Percentiles rank a stretch among this genome's conserved stretches.
Conservation (phyloP, 2,888 invertebrate genomes). For the Melanostoma scalare region DNA sequence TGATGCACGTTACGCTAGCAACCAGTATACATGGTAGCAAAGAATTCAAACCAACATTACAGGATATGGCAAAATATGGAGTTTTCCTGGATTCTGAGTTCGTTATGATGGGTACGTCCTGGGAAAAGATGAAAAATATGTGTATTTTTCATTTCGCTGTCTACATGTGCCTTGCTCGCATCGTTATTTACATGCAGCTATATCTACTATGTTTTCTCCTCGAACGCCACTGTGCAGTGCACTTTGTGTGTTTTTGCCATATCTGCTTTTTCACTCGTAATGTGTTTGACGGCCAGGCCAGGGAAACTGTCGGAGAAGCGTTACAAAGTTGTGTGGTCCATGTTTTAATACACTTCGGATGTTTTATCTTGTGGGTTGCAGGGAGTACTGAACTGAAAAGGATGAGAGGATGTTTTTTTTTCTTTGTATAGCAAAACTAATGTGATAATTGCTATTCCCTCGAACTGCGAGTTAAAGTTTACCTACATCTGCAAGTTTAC, state of each 20-base stretch:
- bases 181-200: neutral
- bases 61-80: constrained; percentile 67
- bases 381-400: constrained; percentile 51
- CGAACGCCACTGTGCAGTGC: constrained; percentile 28
- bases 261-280: constrained; percentile 40
- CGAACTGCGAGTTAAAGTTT: neutral
- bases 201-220: constrained; percentile 13
- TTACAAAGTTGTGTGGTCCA: constrained; percentile 47
- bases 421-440: constrained; percentile 37
- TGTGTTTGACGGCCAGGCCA: neutral
- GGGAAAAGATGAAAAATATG: constrained; percentile 57
- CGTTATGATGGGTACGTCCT: constrained; percentile 45
- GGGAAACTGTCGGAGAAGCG: neutral
- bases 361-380: constrained; percentile 47
- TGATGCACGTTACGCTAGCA: constrained; percentile 37
- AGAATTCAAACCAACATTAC: constrained; percentile 7
- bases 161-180: neutral
- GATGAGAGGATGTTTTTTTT: constrained; percentile 57
- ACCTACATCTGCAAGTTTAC: neutral
- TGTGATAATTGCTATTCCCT: constrained; percentile 64
- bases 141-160: constrained; percentile 43
- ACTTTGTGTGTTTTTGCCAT: constrained; percentile 57
- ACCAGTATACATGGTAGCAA: neutral
- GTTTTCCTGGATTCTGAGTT: constrained; percentile 68
- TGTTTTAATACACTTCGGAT: constrained; percentile 65